Base-by-base conservation (phyloP, 2,113 vertebrate genomes). In the Amphiprion ocellaris region DNA sequence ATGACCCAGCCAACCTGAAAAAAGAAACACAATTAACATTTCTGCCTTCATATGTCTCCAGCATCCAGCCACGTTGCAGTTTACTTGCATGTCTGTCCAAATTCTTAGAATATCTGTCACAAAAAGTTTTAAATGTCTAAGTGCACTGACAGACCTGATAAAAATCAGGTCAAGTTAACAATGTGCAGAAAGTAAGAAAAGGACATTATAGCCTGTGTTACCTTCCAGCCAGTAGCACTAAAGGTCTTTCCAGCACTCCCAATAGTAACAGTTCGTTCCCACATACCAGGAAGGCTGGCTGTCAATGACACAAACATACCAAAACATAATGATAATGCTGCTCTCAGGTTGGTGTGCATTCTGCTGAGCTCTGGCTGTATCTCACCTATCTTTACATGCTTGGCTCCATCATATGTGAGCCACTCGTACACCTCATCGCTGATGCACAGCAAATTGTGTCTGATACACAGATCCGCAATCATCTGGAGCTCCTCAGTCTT, bases 391-490 rank as follows among this genome's bases (percentile, higher is more conserved):
- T 97, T 97, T 37, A 96, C 5, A 58, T 98, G 97, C 66, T 96
- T 90, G 67, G 91, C 87, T 61, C 94, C 95, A 0, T 97, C 96
- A 0, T 97, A 99, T 1, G 96, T 96, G 83, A 99, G 88, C 97
- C 97, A 99, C 92, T 99, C 97, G 1, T 99, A 99, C 59, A 99
- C 98, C 85, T 99, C 98, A 0, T 99, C 98, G 0, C 95, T 95
- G 93, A 99, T 85, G 87, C 98, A 99, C 64, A 99, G 55, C 71
- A 95, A 85, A 0, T 97, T 92, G 0, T 99, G 96, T 90, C 96
- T 95, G 87, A 95, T 92, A 30, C 98, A 99, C 65, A 99, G 91
- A 39, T 94, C 92, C 9, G 97, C 97, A 1, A 99, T 95, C 89
- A 95, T 81, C 72, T 96, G 94, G 85, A 99, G 93, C 82, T 99